Percentiles rank a stretch among this genome's conserved stretches.
phyloP scores from a whole-genome alignment of 2,888 invertebrate species.

The Carcina quercana region DNA sequence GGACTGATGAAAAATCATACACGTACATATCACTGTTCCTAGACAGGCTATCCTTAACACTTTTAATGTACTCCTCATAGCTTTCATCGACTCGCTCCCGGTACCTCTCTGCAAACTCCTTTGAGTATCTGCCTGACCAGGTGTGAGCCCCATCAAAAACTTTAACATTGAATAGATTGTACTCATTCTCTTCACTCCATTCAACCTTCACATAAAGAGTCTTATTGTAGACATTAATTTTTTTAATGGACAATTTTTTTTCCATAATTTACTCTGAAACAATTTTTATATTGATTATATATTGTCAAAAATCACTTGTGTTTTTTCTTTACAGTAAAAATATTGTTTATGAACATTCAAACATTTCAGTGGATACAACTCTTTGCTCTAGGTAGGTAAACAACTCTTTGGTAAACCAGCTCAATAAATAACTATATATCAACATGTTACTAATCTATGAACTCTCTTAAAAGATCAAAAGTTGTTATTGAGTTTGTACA shows the following conservation, averaged over 20 bases:
- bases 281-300: too few relatives aligned
- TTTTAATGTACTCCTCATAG: conserved; percentile 31
- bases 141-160: conserved; percentile 32
- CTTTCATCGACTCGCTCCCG: conserved; percentile 29
- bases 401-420: too few relatives aligned
- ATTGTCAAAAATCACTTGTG: too few relatives aligned
- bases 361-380: too few relatives aligned
- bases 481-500: too few relatives aligned
- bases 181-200: conserved; percentile 36
- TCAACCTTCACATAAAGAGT: conserved; percentile 31
- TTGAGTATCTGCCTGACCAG: conserved; percentile 45
- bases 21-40: conserved; percentile 20
- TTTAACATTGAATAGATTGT: conserved; percentile 39
- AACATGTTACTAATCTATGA: too few relatives aligned
- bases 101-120: conserved; percentile 30
- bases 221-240: conserved; percentile 28
- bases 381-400: too few relatives aligned
- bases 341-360: too few relatives aligned
- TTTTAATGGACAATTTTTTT: conserved; percentile 20
- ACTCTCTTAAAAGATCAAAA: too few relatives aligned
- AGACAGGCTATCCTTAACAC: conserved; percentile 28
- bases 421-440: too few relatives aligned
- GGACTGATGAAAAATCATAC: conserved; percentile 24
- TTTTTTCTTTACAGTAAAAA: too few relatives aligned
- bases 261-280: too few relatives aligned